Percentiles rank a stretch among this genome's conserved stretches.
phyloP scores from a whole-genome alignment of 2,113 vertebrate genomes.

The Phaethornis superciliosus region DNA sequence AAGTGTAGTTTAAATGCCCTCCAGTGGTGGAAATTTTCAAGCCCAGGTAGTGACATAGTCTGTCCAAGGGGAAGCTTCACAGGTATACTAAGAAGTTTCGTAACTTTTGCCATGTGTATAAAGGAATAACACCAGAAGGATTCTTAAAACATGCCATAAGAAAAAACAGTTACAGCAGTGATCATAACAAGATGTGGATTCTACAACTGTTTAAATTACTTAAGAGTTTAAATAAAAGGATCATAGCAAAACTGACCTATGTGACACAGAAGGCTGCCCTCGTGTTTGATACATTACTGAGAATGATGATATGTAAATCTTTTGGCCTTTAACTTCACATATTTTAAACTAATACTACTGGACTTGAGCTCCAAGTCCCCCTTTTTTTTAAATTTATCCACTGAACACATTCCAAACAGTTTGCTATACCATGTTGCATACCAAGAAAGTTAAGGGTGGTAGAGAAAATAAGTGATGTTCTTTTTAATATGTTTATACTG shows the following conservation, averaged over 20 bases:
- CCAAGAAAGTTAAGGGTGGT: neutral
- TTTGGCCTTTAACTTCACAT: neutral
- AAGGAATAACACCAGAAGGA: neutral
- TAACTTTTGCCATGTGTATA: neutral
- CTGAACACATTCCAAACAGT: neutral
- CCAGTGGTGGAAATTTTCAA: slow-evolving; percentile 45
- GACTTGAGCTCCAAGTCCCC: neutral
- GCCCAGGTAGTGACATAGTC: neutral
- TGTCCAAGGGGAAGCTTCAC: neutral
- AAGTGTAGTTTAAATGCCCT: slow-evolving; percentile 46
- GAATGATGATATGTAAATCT: neutral
- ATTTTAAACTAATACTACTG: neutral
- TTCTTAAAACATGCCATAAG: neutral
- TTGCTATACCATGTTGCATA: neutral
- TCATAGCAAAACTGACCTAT: neutral
- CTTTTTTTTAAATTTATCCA: neutral
- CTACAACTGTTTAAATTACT: neutral
- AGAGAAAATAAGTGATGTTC: neutral
- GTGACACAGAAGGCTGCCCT: neutral
- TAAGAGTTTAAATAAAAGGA: neutral
- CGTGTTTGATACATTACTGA: neutral
- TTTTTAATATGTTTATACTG: neutral
- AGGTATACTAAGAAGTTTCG: neutral
- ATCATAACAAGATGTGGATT: neutral
- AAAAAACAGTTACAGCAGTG: neutral